Base-by-base conservation (phyloP, 2,888 invertebrate species). In the Hedya salicella region DNA sequence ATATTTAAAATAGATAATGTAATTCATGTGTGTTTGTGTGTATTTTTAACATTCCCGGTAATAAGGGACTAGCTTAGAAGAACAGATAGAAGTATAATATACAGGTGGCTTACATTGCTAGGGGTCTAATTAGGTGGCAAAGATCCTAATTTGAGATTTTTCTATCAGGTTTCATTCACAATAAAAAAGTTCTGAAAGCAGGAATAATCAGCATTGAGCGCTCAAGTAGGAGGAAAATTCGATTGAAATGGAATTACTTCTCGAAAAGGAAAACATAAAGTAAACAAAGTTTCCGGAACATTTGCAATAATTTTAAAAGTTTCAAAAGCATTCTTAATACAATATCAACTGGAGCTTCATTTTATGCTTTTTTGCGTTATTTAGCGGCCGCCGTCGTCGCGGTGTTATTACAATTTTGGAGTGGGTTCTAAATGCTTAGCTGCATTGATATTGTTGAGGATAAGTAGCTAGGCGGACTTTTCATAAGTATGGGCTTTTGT, bases 251-350 rank as follows among this genome's bases (percentile, higher is more conserved):
- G 16, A 57, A 36, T 64, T 49, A 56, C 40, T 40, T 21, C 16
- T 32, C 13, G 21, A 64, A 44, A 49, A 56, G 39, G 39, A 46
- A 53, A 46, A 54, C 46, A 36, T 52, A 52, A 44, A 44, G 46
- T 36, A 54, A 62, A 62, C 36, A 39, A 48, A 49, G 49, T 49
- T 50, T 39, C 42, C 16, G 48, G 42, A 57, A 59, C 59, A 52
- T 52, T 65, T 52, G 59, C 44, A 64, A 64, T 64, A 21, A 59
- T 64, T 59, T 19, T 13, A 36, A 50, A 59, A 59, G 52, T 59
- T 52, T 46, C 59, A 65, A 53, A 57, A 39, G 59, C 59, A 52
- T 65, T 52, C 65, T 59, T 52, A 57, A 50, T 42, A 40, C 49
- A 19, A 40, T 56, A 56, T 3, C 13, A 42, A 32, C 42, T 44